phyloP scores from a whole-genome alignment of 2,888 invertebrate species.

The Sepioteuthis lessoniana region DNA sequence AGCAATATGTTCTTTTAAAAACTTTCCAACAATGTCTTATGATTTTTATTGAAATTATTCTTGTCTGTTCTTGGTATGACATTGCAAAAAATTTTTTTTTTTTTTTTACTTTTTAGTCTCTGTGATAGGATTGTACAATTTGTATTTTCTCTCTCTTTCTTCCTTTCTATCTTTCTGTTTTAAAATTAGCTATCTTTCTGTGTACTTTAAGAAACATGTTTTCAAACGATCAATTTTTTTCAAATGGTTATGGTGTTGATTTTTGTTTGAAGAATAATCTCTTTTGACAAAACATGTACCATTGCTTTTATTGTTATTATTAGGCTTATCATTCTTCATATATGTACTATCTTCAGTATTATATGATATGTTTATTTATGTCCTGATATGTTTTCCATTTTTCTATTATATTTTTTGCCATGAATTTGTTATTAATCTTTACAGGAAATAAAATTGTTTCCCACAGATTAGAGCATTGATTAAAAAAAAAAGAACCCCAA shows the following conservation, averaged over 20 bases:
- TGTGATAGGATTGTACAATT: neutral
- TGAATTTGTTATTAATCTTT: neutral
- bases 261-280: neutral
- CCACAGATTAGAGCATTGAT: neutral
- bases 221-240: neutral
- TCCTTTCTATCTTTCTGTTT: neutral
- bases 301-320: neutral
- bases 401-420: neutral
- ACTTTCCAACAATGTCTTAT: neutral
- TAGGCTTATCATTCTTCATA: neutral
- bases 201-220: neutral
- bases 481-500: neutral
- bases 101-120: neutral
- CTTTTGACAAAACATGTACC: neutral
- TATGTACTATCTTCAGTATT: neutral
- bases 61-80: neutral
- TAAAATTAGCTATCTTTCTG: neutral
- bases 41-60: neutral
- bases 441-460: neutral
- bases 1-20: neutral
- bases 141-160: neutral
- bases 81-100: neutral
- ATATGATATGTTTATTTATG: neutral
- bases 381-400: neutral
- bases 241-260: neutral